A percentile compares a stretch with the other conserved stretches of the same genome.
phyloP scores from a whole-genome alignment of 2,797 vertebrate genomes.

The Rachycentron canadum region DNA sequence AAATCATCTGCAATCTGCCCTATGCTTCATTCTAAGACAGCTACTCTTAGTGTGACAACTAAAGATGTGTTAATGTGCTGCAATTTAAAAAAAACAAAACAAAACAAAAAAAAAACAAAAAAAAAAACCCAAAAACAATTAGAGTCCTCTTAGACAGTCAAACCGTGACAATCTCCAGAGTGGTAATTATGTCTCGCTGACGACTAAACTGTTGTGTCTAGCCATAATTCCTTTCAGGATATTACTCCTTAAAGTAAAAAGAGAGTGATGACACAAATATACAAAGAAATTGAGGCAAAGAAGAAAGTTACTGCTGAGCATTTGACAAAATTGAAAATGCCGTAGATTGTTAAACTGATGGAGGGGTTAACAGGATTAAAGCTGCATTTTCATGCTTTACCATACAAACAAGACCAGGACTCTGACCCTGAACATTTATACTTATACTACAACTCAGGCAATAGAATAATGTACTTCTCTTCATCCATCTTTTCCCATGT shows the following conservation, averaged over 20 bases:
- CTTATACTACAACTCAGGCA: too few relatives aligned
- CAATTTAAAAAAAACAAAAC: conserved; percentile 57
- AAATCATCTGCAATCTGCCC: conserved; percentile 56
- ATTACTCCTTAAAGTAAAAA: conserved; percentile 47
- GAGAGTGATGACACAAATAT: conserved; percentile 31
- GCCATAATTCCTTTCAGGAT: conserved; percentile 48
- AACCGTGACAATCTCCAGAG: conserved; percentile 61
- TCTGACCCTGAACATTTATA: too few relatives aligned
- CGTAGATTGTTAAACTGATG: conserved; percentile 24
- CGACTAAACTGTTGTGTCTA: conserved; percentile 48
- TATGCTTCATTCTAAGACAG: conserved; percentile 46
- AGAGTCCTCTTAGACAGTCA: conserved; percentile 67
- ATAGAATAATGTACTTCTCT: too few relatives aligned
- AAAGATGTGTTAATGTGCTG: conserved; percentile 65
- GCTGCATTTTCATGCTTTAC: too few relatives aligned
- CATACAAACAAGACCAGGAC: too few relatives aligned
- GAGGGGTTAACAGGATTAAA: background rate
- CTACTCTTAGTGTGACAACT: conserved; percentile 56
- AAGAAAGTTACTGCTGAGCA: conserved; percentile 9
- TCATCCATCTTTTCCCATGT: too few relatives aligned
- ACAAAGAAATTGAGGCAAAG: conserved; percentile 37
- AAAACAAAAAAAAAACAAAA: conserved; percentile 57
- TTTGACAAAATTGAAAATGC: conserved; percentile 29
- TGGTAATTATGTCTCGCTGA: conserved; percentile 69
- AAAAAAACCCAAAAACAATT: conserved; percentile 71